These are phyloP conservation scores for Listrodromus nycthemerus DNA, from an alignment of 2,888 invertebrate species.

Conservation along the genomic window DNA sequence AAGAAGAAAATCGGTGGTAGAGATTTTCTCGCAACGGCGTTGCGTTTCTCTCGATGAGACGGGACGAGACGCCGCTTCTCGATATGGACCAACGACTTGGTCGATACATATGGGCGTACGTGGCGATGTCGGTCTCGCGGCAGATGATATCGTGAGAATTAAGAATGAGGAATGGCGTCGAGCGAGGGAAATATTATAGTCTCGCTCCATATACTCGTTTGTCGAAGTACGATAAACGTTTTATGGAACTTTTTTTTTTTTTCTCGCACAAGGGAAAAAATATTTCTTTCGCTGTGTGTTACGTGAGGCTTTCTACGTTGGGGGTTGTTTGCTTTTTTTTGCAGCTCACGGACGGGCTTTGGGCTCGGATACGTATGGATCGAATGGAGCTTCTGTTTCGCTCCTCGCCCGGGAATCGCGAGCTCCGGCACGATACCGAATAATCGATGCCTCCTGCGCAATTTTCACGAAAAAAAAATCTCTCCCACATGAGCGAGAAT, in stretches of 20 bases:
- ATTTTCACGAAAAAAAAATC: slow-evolving; percentile 1
- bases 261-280: neutral
- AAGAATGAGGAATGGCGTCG: neutral
- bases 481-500: neutral
- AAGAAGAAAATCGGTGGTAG: slow-evolving; percentile 44
- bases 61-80: neutral
- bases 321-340: neutral
- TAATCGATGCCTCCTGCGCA: neutral
- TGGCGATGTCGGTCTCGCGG: neutral
- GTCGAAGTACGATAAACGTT: neutral
- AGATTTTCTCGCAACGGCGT: slow-evolving; percentile 4
- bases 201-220: neutral
- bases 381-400: neutral
- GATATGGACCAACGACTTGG: neutral
- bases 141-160: neutral
- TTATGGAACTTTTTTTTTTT: neutral
- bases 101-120: neutral
- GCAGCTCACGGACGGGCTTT: neutral
- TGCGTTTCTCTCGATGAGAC: neutral
- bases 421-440: neutral
- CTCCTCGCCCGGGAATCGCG: neutral
- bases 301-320: neutral
- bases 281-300: neutral
- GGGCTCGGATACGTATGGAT: neutral
- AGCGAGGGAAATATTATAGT: neutral